A percentile compares a stretch with the other conserved stretches of the same genome.
Evolutionary conservation across 2,113 vertebrate species (phyloP).

Genomic region (Hyperopisus bebe): DNA sequence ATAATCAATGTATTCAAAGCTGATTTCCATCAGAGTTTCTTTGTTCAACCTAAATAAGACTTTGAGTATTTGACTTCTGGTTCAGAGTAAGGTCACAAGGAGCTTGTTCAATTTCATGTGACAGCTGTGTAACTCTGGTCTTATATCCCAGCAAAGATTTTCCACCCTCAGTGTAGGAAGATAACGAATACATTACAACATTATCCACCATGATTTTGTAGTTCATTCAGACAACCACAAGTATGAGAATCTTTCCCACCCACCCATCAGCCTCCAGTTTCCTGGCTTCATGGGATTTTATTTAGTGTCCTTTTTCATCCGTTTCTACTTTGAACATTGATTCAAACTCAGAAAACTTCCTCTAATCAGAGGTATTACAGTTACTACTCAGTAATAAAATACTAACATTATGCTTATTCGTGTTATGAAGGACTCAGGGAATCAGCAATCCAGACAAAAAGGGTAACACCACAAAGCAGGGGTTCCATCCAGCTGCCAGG

Average conservation of each 20-base stretch:
- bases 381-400: slow-evolving; percentile 1
- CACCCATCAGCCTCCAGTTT: background rate
- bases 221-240: slow-evolving; percentile 33
- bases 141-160: background rate
- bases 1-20: background rate
- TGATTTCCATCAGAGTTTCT: background rate
- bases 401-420: background rate
- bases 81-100: too few relatives aligned
- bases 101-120: background rate
- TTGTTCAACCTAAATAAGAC: background rate
- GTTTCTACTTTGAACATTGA: slow-evolving; percentile 29
- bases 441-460: background rate
- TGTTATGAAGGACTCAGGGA: background rate
- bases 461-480: background rate
- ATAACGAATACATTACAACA: slow-evolving; percentile 33
- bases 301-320: slow-evolving; percentile 8
- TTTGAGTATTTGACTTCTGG: too few relatives aligned
- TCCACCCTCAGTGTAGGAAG: background rate
- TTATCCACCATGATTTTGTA: background rate
- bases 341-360: slow-evolving; percentile 1
- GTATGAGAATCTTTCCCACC: slow-evolving; percentile 34
- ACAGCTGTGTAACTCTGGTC: background rate
- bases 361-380: slow-evolving; percentile 19
- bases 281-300: background rate
- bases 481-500: background rate